phyloP scores from a whole-genome alignment of 2,797 vertebrate genomes.

The Kryptopterus vitreolus region DNA sequence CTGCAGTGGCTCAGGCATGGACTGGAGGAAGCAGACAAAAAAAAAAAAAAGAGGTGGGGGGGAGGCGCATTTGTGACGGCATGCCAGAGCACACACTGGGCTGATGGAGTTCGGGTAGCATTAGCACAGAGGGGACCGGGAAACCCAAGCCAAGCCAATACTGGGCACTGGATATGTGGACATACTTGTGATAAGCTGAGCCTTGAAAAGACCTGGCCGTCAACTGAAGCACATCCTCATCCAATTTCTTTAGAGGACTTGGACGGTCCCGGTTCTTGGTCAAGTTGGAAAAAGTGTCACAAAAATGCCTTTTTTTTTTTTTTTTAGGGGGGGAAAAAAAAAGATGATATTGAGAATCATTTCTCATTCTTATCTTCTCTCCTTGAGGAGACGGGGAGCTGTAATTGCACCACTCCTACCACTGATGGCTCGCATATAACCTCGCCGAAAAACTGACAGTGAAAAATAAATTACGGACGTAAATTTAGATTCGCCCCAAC shows the following conservation, averaged over 20 bases:
- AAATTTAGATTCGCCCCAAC: conserved; percentile 34
- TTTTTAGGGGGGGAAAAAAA: too few species aligned
- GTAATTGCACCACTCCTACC: conserved; percentile 41
- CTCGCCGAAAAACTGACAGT: conserved; percentile 35
- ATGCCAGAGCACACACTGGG: conserved; percentile 74
- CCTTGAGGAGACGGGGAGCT: conserved; percentile 48
- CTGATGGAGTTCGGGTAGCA: conserved; percentile 58
- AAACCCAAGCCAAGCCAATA: conserved; percentile 59
- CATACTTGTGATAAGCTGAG: conserved; percentile 60
- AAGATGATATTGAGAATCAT: conserved; percentile 30
- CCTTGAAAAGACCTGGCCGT: conserved; percentile 4
- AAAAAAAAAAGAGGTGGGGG: conserved; percentile 56
- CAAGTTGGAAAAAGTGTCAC: background rate
- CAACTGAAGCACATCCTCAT: background rate
- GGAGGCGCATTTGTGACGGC: conserved; percentile 56
- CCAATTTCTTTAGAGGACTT: conserved; percentile 5
- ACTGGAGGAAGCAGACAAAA: conserved; percentile 68
- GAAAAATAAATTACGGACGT: conserved; percentile 43
- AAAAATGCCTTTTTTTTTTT: conserved; percentile 2
- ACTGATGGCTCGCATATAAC: conserved; percentile 37
- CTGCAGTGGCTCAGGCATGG: conserved; percentile 62
- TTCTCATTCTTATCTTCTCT: conserved; percentile 44
- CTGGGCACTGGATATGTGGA: conserved; percentile 63
- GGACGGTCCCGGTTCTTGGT: background rate
- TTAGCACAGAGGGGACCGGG: conserved; percentile 71